A percentile compares a stretch with the other conserved stretches of the same genome.
Conservation (phyloP, 1,140 invertebrate genomes). For the Orchestia grillus region DNA sequence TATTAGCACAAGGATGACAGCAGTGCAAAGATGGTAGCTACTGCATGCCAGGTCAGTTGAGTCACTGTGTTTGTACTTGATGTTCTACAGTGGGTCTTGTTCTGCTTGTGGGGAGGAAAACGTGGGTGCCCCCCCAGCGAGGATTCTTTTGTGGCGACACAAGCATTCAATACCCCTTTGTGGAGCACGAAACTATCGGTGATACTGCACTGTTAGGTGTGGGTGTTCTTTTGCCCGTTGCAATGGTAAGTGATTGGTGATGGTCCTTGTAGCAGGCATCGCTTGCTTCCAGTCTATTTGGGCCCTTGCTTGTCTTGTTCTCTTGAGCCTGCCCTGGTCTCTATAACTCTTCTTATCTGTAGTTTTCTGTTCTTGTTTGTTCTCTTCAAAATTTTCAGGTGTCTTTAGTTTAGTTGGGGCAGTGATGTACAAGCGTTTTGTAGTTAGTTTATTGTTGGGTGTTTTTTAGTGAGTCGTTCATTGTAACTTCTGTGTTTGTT, state of each 20-base stretch:
- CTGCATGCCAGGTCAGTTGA: not conserved
- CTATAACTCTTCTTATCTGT: not conserved
- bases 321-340: conserved; percentile 30
- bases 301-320: not conserved
- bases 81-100: conserved; percentile 45
- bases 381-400: not conserved
- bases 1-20: not conserved
- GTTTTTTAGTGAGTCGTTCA: not conserved
- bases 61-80: not conserved
- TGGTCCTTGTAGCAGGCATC: conserved; percentile 58
- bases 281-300: conserved; percentile 51
- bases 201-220: conserved; percentile 63
- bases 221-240: conserved; percentile 64
- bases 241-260: conserved; percentile 62
- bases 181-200: conserved; percentile 69
- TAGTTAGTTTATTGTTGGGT: not conserved
- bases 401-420: not conserved
- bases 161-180: conserved; percentile 75
- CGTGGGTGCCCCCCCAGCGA: conserved; percentile 73
- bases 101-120: conserved; percentile 67
- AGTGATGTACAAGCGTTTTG: not conserved
- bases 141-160: conserved; percentile 79
- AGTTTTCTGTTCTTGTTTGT: not conserved
- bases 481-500: not conserved
- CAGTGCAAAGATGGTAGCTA: not conserved